These are phyloP conservation scores for Rhynchonycteris naso DNA, from an alignment of 2,797 vertebrate species.

Conservation along the genomic window DNA sequence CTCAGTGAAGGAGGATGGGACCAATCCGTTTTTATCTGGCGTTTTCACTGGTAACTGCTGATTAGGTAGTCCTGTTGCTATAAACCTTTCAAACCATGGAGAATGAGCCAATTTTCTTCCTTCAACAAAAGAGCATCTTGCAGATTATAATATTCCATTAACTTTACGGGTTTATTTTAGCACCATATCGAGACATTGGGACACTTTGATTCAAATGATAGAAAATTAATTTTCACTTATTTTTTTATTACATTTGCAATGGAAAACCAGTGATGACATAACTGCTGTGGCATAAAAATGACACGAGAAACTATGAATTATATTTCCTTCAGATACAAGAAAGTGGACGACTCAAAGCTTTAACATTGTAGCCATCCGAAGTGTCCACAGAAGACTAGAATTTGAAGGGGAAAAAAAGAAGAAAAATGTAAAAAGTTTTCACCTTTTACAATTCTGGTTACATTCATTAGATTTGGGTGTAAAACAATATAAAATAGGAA, in stretches of 20 bases:
- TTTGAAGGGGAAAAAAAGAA: neutral
- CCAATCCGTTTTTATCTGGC: constrained; percentile 55
- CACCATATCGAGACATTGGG: constrained; percentile 76
- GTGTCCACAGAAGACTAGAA: constrained; percentile 55
- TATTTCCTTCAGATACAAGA: constrained; percentile 79
- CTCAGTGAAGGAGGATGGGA: constrained; percentile 57
- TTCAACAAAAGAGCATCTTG: constrained; percentile 82
- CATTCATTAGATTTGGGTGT: neutral
- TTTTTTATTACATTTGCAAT: constrained; percentile 81
- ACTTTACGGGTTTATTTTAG: constrained; percentile 82
- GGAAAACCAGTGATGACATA: constrained; percentile 79
- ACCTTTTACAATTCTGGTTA: constrained; percentile 6
- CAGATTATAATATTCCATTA: constrained; percentile 88
- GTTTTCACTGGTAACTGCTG: constrained; percentile 79
- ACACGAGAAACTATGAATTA: constrained; percentile 81
- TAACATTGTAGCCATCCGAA: constrained; percentile 63
- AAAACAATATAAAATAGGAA: neutral
- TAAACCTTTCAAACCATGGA: constrained; percentile 73
- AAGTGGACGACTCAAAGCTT: constrained; percentile 80
- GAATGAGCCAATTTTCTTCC: constrained; percentile 79
- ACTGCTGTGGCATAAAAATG: constrained; percentile 81
- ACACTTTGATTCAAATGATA: constrained; percentile 82
- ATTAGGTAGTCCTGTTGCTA: constrained; percentile 69
- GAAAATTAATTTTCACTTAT: constrained; percentile 87
- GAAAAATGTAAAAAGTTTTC: neutral